Evolutionary conservation across 2,113 vertebrate species (phyloP).

Genomic region (Mormoops blainvillei): DNA sequence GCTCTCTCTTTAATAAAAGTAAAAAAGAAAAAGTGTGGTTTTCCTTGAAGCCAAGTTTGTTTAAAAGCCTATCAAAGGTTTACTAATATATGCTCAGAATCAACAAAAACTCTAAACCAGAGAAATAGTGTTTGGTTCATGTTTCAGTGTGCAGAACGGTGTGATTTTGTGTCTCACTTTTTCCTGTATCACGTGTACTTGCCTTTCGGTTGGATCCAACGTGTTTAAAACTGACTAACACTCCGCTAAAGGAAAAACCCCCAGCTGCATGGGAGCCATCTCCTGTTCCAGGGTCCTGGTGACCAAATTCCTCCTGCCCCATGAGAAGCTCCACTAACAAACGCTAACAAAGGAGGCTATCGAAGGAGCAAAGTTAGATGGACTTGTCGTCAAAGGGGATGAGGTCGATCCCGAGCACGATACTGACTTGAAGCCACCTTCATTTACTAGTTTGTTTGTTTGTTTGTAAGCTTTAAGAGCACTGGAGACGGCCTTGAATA

Average conservation of each 20-base stretch:
- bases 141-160: no score
- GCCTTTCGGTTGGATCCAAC: not conserved
- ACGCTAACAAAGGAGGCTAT: not conserved
- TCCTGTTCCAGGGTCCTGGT: not conserved
- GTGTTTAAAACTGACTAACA: constrained; percentile 12
- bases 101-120: not conserved
- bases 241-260: not conserved
- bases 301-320: not conserved
- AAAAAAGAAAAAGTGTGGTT: not conserved
- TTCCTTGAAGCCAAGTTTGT: not conserved
- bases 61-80: not conserved
- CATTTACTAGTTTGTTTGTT: not conserved
- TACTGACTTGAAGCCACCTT: not conserved
- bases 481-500: not conserved
- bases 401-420: not conserved
- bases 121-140: not conserved
- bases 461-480: not conserved
- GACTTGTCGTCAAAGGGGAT: not conserved
- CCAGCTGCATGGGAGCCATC: not conserved
- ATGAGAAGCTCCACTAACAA: not conserved
- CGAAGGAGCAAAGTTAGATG: not conserved
- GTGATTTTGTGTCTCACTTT: not conserved
- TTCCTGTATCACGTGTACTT: not conserved
- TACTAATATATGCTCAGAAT: not conserved
- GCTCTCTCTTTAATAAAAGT: not conserved